Conservation (phyloP, 2,113 vertebrate species). For the Sapayoa aenigma region DNA sequence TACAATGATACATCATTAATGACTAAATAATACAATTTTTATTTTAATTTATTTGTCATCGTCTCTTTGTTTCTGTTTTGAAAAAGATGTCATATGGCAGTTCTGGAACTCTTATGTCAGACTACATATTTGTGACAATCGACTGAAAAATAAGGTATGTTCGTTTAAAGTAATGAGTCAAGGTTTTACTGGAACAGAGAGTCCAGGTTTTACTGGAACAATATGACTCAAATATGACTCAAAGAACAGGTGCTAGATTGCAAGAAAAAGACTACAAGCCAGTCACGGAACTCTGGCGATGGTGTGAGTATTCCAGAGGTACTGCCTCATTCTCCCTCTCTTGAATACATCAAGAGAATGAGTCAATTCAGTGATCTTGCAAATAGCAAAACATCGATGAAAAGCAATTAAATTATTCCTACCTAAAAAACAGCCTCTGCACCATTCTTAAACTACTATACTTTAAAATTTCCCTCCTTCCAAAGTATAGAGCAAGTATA, state of each 20-base stretch:
- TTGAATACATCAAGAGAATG: background rate
- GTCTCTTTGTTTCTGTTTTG: background rate
- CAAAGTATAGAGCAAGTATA: background rate
- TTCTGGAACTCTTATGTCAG: background rate
- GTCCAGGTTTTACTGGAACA: background rate
- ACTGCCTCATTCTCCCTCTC: background rate
- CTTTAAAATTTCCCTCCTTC: background rate
- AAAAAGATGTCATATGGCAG: background rate
- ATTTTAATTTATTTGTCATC: background rate
- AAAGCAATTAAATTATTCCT: background rate
- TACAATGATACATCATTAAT: background rate
- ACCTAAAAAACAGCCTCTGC: background rate
- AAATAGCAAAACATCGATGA: background rate
- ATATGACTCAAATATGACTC: background rate
- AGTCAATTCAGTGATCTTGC: background rate
- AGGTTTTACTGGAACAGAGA: background rate
- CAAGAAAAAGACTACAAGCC: background rate
- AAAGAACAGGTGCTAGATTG: background rate
- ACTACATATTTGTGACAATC: background rate
- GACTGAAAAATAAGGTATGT: background rate
- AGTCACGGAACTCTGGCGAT: background rate
- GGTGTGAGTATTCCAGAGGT: background rate
- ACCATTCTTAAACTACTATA: background rate
- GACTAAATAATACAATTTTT: background rate
- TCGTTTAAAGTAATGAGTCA: background rate